Percentiles rank a stretch among this genome's conserved stretches.
Conservation (phyloP, 2,888 invertebrate species). For the Heteromurus nitidus region DNA sequence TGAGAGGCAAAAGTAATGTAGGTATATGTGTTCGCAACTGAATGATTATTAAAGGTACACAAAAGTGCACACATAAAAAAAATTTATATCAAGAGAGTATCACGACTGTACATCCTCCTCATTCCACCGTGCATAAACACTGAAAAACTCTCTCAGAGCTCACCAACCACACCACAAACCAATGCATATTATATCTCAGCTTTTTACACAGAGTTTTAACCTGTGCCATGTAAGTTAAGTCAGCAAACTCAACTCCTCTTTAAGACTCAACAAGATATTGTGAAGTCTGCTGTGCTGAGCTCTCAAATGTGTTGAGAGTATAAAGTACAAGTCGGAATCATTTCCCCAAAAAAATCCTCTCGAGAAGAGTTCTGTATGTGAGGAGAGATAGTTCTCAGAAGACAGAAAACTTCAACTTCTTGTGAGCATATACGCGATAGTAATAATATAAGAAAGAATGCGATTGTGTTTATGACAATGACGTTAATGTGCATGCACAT, state of each 20-base stretch:
- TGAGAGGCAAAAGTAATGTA: conserved; percentile 4
- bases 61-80: not conserved
- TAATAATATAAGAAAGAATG: not conserved
- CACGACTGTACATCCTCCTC: not conserved
- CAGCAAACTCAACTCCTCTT: not conserved
- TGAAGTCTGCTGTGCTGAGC: too few species aligned
- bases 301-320: not conserved
- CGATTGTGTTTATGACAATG: too few species aligned
- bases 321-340: conserved; percentile 6
- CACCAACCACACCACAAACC: not conserved
- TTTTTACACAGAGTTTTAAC: not conserved
- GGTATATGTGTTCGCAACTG: conserved; percentile 18
- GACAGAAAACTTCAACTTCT: not conserved
- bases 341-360: conserved; percentile 5
- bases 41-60: conserved; percentile 20
- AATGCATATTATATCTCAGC: not conserved
- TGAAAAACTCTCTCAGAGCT: not conserved
- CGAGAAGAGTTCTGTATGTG: not conserved
- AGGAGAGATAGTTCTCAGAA: not conserved
- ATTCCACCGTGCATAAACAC: not conserved
- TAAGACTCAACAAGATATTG: too few species aligned
- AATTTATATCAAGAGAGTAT: conserved; percentile 3
- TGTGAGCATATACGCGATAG: not conserved
- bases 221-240: not conserved
- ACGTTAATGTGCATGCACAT: not conserved